Evolutionary conservation across 1,140 invertebrate genomes (phyloP), one percentile per base, ranked within the genome.

Genomic region (Cotesia typhae): DNA sequence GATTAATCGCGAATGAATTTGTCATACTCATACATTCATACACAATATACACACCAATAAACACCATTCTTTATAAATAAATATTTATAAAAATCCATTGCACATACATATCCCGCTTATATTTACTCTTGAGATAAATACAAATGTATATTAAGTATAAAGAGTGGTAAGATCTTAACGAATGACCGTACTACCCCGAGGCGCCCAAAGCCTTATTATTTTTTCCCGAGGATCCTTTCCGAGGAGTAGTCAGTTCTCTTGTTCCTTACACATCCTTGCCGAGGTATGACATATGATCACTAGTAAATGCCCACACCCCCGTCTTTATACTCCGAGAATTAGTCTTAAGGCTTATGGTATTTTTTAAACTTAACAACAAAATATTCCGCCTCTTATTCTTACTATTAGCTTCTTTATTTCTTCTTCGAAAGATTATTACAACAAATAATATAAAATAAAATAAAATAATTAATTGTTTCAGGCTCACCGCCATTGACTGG

Each of bases 401-500:
- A 6, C 41, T 47, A 36, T 52, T 69, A 52, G 36, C 63, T 72
- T 52, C 9, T n/a, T 52, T 52, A 12, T 52, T 52, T 52, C n/a
- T 52, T 52, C 20, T 38, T 55, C 12, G 17, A 51, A 17, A 28
- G 14, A 70, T 64, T 68, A 71, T 71, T 55, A 74, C 66, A 72
- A 67, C 74, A 41, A 66, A 70, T 71, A 17, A 36, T 51, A 14
- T 72, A 17, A 36, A 57, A 14, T 72, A 67, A 28, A 28, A 28
- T 28, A 28, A 28, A 41, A 41, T 76, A 72, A 74, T 73, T 82
- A 80, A 75, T 73, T 71, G 78, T 89, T 89, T 14, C 86, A 95
- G 95, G 95, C 70, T 95, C 94, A 14, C 95, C 95, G 17, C 93
- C 95, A 2, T 86, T 97, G 20, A 97, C 95, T 12, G 95, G 95